These are phyloP conservation scores for Dreissena polymorpha DNA, from an alignment of 1,140 invertebrate genomes.

Conservation along the genomic window DNA sequence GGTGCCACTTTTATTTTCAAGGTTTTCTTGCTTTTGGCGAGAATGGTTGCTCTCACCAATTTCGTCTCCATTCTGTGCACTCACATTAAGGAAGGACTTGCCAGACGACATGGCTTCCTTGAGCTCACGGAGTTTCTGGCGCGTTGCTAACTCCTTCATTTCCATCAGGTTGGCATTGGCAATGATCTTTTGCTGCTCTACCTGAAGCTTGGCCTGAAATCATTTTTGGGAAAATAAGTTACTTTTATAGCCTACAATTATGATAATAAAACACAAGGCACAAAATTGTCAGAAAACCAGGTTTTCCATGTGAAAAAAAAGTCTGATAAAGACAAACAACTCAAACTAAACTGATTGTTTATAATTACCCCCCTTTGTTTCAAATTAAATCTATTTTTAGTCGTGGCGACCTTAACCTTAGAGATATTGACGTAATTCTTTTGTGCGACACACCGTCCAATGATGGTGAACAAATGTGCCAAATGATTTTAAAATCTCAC, in stretches of 20 bases:
- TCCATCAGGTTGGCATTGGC: slow-evolving; percentile 69
- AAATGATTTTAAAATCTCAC: too few species aligned
- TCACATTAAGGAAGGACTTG: slow-evolving; percentile 33
- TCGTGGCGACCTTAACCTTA: too few species aligned
- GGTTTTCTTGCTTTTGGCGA: background rate
- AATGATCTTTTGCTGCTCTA: slow-evolving; percentile 67
- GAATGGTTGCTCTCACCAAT: background rate
- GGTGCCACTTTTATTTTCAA: background rate
- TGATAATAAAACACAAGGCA: background rate
- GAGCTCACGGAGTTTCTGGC: slow-evolving; percentile 71
- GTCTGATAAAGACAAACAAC: too few species aligned
- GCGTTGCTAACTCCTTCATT: slow-evolving; percentile 68
- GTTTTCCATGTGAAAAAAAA: too few species aligned
- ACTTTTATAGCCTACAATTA: background rate
- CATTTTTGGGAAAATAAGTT: background rate
- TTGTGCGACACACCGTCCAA: too few species aligned
- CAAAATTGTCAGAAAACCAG: background rate
- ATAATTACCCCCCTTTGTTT: too few species aligned
- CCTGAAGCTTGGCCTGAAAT: slow-evolving; percentile 63
- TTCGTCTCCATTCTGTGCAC: slow-evolving; percentile 21
- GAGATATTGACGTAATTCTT: too few species aligned
- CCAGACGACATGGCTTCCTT: slow-evolving; percentile 50
- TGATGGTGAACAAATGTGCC: too few species aligned
- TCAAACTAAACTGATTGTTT: too few species aligned
- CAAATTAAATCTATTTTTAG: too few species aligned